Evolutionary conservation across 2,797 vertebrate genomes (phyloP).

Genomic region (Pogoniulus pusillus): DNA sequence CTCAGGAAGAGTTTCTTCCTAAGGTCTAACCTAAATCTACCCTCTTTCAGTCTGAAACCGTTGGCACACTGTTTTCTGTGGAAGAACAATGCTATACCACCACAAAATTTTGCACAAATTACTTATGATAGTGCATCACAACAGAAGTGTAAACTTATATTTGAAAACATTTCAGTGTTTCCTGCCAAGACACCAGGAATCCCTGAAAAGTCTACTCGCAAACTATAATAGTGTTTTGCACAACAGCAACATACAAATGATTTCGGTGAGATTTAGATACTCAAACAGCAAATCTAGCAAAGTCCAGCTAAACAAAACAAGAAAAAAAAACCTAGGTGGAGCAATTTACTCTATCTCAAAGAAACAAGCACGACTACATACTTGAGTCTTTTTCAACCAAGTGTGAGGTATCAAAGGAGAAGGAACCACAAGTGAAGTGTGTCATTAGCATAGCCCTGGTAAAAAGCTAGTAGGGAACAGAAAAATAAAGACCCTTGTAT

Average conservation of each 20-base stretch:
- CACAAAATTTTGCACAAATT: not conserved
- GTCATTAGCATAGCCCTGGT: not conserved
- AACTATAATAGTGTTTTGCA: not conserved
- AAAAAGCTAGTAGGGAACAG: not conserved
- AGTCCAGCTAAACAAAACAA: not conserved
- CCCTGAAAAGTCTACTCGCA: not conserved
- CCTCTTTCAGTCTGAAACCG: not conserved
- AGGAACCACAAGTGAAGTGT: not conserved
- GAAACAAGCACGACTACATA: not conserved
- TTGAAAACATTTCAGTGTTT: not conserved
- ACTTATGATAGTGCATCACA: not conserved
- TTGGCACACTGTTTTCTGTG: not conserved
- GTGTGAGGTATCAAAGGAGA: not conserved
- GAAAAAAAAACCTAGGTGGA: not conserved
- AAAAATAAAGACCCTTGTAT: not conserved
- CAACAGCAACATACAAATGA: fast-evolving
- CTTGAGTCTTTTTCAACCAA: not conserved
- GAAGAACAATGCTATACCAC: not conserved
- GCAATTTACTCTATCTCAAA: not conserved
- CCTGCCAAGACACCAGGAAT: not conserved
- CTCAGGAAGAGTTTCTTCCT: not conserved
- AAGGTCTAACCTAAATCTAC: not conserved
- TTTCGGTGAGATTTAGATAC: not conserved
- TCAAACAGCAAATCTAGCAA: not conserved
- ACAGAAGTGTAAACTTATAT: not conserved